Evolutionary conservation across 2,797 vertebrate genomes (phyloP).

Genomic region (Sciurus carolinensis): DNA sequence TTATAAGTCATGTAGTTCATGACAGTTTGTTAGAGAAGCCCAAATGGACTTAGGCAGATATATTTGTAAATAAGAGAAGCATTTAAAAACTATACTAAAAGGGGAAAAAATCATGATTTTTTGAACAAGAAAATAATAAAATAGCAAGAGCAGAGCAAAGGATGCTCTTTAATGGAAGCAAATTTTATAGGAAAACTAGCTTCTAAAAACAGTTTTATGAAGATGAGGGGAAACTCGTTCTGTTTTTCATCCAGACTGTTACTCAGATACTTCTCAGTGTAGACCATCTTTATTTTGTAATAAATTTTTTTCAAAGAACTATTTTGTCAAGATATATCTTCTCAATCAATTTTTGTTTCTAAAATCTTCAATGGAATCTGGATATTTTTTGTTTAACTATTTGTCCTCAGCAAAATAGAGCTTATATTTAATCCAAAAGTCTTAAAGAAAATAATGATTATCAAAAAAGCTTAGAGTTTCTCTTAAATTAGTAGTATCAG

Average conservation of each 20-base stretch:
- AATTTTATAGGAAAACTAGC: neutral
- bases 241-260: neutral
- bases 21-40: neutral
- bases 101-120: neutral
- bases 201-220: neutral
- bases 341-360: neutral
- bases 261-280: neutral
- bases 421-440: slow-evolving; percentile 4
- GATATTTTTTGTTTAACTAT: neutral
- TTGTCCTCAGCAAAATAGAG: neutral
- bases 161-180: neutral
- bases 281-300: neutral
- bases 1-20: neutral
- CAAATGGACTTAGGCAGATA: neutral
- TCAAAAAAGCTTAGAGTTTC: neutral
- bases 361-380: slow-evolving; percentile 11
- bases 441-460: slow-evolving; percentile 3
- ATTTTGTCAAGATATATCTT: neutral
- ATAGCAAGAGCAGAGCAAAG: neutral
- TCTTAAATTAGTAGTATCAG: neutral
- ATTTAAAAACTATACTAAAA: neutral
- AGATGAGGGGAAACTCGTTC: neutral
- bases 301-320: neutral
- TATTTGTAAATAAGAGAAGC: neutral
- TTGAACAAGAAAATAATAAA: neutral